Evolutionary conservation across 2,888 invertebrate genomes (phyloP), one percentile per base, ranked within the genome.

Genomic region (Chrysotoxum bicinctum): DNA sequence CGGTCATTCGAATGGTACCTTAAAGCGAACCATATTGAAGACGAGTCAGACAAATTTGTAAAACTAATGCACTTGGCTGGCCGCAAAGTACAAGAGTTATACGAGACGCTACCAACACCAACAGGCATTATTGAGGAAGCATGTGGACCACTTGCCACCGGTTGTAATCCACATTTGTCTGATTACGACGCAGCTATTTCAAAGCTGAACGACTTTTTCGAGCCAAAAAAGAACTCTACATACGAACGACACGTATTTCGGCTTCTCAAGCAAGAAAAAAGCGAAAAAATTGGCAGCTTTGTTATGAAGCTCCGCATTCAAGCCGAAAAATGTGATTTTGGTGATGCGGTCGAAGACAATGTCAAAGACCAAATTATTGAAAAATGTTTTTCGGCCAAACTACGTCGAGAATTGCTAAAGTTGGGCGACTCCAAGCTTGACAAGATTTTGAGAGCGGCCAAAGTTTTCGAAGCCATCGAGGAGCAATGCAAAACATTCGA

Each of bases 1-100:
- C 16, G 56, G 35, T 58, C 56, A 58, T 58, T 58, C 14, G 56
- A 58, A 58, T 58, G 56, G 56, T 58, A 58, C 21, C 37, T 58
- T 8, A 56, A 32, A 32, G 32, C 54, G 19, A 56, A 56, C 19
- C 54, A 56, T 32, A 56, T 56, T 30, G 10, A 56, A 32, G 54
- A 56, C 12, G 54, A 56, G 2, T 56, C 37, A 6, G 37, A 56
- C 16, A 56, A 56, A 32, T 32, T 32, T 32, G 54, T 56, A 19
- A 56, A 56, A 32, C 5, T 32, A 1, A 32, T 56, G 30, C 54
- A 56, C 32, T 54, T 56, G 32, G 16, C 54, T 56, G 54, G 54
- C 54, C 32, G 54, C 16, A 56, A 56, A 32, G 54, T 56, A 12
- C 54, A 56, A 10, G 32, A 56, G 9, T 2, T 56, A 32, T 56